phyloP scores from a whole-genome alignment of 2,888 invertebrate genomes.

The Drosophila setosimentum region DNA sequence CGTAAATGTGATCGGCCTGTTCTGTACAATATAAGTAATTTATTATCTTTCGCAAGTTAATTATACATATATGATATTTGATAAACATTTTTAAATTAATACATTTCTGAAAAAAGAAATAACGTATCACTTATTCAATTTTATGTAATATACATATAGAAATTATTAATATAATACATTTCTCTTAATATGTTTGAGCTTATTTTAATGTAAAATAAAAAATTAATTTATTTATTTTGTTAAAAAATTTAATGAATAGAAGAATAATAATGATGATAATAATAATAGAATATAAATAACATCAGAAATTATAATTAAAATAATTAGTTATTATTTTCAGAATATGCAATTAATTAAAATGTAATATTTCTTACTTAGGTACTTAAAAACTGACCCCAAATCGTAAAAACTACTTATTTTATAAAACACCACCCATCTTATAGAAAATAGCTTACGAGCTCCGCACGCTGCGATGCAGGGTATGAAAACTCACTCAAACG shows the following conservation, averaged over 20 bases:
- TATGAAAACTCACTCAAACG: constrained; percentile 42
- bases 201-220: not conserved
- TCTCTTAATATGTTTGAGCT: no score
- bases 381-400: no score
- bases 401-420: not conserved
- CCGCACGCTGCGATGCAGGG: not conserved
- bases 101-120: no score
- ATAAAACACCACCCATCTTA: not conserved
- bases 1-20: not conserved
- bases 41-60: not conserved
- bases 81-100: not conserved
- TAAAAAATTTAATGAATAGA: no score
- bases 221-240: no score
- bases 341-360: not conserved
- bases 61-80: not conserved
- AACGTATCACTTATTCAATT: no score
- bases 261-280: not conserved
- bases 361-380: no score
- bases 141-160: no score
- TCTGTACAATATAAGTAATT: not conserved
- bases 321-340: not conserved
- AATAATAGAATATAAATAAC: not conserved
- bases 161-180: not conserved
- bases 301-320: not conserved
- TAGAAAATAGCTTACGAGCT: not conserved